Base-by-base conservation (phyloP, 2,797 vertebrate genomes). In the Somateria mollissima region DNA sequence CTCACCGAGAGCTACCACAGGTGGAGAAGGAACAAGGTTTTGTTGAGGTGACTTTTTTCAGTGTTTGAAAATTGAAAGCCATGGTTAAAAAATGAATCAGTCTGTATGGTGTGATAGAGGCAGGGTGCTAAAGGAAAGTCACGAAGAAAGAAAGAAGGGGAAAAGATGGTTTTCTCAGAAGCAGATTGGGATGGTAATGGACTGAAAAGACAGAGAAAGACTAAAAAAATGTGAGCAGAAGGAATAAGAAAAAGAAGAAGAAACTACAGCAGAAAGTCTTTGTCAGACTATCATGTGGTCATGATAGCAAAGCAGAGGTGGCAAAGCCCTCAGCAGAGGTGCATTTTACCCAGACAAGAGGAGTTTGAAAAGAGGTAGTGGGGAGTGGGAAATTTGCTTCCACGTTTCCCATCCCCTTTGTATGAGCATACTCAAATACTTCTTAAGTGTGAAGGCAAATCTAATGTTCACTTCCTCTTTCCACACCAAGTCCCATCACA, bases 311-410 rank as follows among this genome's bases (percentile, higher is more conserved):
- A 72, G 19, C 3, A 58, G 43, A 56, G 8, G 18, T 9, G 10
- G 41, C 41, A 89, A 92, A 64, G 13, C 3, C 36, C 7, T 47
- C 57, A 57, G 10, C 3, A 2, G 72, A 79, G 15, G 56, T 28
- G 8, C 15, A 51, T 30, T 1, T 1, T 13, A 3, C 51, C 43
- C 3, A 2, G n/a, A 24, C 16, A 54, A 56, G 13, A 39, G 7
- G 16, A 69, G 6, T 10, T 58, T 39, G 21, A 73, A 41, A 64
- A 73, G 37, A 73, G 16, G 21, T 32, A 57, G 22, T 0, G 0
- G 20, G 24, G 25, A 57, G 22, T 0, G 0, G 20, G 4, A 64
- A 13, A 14, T 11, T 61, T 79, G 10, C 34, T 28, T 72, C 21
- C 30, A 32, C 21, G 9, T 39, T 21, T 65, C 32, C 65, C 12